Percentiles rank a stretch among this genome's conserved stretches.
phyloP scores from a whole-genome alignment of 2,888 invertebrate species.

The Metalampra italica region DNA sequence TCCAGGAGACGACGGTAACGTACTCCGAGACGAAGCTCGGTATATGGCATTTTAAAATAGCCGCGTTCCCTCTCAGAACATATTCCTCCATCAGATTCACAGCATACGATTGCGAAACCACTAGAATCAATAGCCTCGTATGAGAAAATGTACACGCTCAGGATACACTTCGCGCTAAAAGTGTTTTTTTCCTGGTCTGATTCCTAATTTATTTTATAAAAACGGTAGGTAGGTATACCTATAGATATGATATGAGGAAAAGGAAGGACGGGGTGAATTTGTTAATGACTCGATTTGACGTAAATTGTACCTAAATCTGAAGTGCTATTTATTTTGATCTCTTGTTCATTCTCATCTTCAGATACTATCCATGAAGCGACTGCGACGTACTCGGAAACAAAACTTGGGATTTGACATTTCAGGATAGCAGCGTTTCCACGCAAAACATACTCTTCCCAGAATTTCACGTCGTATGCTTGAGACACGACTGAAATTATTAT shows the following conservation, averaged over 20 bases:
- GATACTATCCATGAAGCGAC: slow-evolving; percentile 93
- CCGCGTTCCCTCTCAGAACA: slow-evolving; percentile 93
- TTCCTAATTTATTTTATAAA: neutral
- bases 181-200: too few species aligned
- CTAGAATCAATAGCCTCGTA: slow-evolving; percentile 77
- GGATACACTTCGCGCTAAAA: neutral
- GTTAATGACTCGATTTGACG: neutral
- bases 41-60: slow-evolving; percentile 95
- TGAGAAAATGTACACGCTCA: slow-evolving; percentile 11
- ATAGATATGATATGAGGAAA: neutral
- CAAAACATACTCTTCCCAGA: slow-evolving; percentile 95
- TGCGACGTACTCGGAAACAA: slow-evolving; percentile 93
- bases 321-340: slow-evolving; percentile 55
- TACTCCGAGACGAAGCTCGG: slow-evolving; percentile 96
- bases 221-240: neutral
- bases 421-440: slow-evolving; percentile 93
- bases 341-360: slow-evolving; percentile 77
- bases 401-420: slow-evolving; percentile 96
- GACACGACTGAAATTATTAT: slow-evolving; percentile 87
- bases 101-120: slow-evolving; percentile 93
- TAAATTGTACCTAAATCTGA: slow-evolving; percentile 51
- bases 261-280: neutral
- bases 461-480: slow-evolving; percentile 92
- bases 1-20: slow-evolving; percentile 91
- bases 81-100: slow-evolving; percentile 96